Conservation (phyloP, 2,113 vertebrate genomes). For the Cavia aperea region DNA sequence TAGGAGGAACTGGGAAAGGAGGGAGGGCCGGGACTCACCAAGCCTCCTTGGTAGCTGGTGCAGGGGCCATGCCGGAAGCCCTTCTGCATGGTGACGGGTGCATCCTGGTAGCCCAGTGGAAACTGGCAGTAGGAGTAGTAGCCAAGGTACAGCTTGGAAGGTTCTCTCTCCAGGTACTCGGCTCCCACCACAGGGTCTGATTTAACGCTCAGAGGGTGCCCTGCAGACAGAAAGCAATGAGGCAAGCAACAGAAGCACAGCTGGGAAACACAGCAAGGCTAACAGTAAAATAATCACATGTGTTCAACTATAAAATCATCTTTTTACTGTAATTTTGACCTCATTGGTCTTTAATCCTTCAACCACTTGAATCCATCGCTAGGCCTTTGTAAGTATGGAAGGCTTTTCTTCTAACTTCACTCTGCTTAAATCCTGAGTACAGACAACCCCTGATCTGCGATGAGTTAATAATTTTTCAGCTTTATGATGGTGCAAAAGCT, state of each 20-base stretch:
- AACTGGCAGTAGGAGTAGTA: slow-evolving; percentile 70
- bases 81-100: slow-evolving; percentile 61
- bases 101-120: slow-evolving; percentile 69
- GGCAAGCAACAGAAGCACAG: background rate
- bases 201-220: slow-evolving; percentile 41
- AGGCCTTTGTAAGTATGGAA: background rate
- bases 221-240: slow-evolving; percentile 18
- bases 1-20: background rate
- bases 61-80: slow-evolving; percentile 68
- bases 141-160: slow-evolving; percentile 69
- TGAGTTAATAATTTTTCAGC: background rate
- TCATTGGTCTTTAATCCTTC: background rate
- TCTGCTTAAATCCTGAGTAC: background rate
- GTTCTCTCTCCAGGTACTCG: slow-evolving; percentile 75
- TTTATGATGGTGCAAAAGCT: background rate
- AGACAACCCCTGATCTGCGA: background rate
- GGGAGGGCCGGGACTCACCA: slow-evolving; percentile 47
- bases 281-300: background rate
- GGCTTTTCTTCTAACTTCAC: background rate
- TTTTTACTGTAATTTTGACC: background rate
- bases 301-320: background rate
- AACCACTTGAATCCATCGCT: background rate
- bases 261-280: background rate
- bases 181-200: slow-evolving; percentile 58
- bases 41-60: slow-evolving; percentile 39